Base-by-base conservation (phyloP, 1,140 invertebrate genomes). In the Spodoptera litura region DNA sequence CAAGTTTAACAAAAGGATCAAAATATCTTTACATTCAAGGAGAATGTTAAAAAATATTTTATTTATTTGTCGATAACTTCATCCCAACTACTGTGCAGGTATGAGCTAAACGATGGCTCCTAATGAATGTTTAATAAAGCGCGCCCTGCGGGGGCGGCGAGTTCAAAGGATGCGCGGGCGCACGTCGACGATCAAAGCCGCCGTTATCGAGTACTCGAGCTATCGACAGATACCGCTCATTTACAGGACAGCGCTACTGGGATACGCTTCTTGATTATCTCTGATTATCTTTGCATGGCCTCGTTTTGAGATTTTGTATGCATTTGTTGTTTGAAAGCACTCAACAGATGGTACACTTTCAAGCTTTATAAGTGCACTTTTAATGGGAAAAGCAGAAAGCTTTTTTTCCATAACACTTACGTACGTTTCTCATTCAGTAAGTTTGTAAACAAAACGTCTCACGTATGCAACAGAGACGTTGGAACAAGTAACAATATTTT, bases 61-160 rank as follows among this genome's bases (percentile, higher is more conserved):
- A 70, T 80, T 71, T 76, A 59, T 80, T 76, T 44, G 66, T 73
- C 74, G 68, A 44, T 75, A 75, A 75, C 44, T 75, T 53, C 73
- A 64, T 64, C 59, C 73, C 68, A 56, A 74, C 80, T 81, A 78
- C 78, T 82, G 78, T 71, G 75, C 80, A 78, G 61, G 71, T 78
- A 71, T 72, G 68, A 78, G 81, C 59, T 79, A 78, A 82, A 83
- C 83, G 81, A 85, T 83, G 82, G 71, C 80, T 81, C 82, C 80
- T 90, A 92, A 91, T 89, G 86, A 91, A 89, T 83, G 87, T 85
- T 86, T 86, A 89, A 88, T 87, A 91, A 85, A 88, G 86, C 77
- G 84, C 87, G 79, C 85, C 85, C 85, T 81, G 80, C 79, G 83
- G 85, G 78, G 76, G 87, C 93, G 93, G 93, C 86, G 82, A 86